phyloP scores from a whole-genome alignment of 2,113 vertebrate species.

The Butastur rufipennis region DNA sequence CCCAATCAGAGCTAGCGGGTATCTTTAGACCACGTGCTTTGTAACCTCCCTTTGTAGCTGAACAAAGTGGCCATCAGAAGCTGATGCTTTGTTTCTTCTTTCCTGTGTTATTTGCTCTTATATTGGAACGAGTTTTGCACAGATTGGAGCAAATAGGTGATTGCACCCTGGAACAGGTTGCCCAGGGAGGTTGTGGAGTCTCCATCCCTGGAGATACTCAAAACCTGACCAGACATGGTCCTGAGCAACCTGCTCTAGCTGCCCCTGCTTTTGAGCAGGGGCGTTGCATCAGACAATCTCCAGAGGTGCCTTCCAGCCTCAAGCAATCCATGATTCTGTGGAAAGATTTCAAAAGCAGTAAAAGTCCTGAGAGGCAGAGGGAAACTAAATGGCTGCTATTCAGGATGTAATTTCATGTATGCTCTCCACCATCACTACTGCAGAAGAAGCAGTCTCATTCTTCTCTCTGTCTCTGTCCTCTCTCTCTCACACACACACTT shows the following conservation, averaged over 20 bases:
- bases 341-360: neutral
- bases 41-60: neutral
- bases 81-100: slow-evolving; percentile 28
- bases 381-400: neutral
- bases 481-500: neutral
- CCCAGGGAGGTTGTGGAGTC: neutral
- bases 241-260: neutral
- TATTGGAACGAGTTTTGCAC: neutral
- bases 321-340: neutral
- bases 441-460: neutral
- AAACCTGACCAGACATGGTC: accelerated
- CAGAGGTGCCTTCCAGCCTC: neutral
- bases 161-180: neutral
- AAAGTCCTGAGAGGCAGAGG: neutral
- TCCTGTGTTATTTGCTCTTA: neutral
- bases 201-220: neutral
- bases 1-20: neutral
- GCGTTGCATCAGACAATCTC: accelerated
- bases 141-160: neutral
- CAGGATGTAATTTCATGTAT: neutral
- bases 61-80: neutral
- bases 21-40: neutral
- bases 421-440: neutral
- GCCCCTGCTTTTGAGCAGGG: neutral
- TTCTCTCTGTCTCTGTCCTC: neutral